phyloP scores from a whole-genome alignment of 2,797 vertebrate species.

The Vipera ursinii region DNA sequence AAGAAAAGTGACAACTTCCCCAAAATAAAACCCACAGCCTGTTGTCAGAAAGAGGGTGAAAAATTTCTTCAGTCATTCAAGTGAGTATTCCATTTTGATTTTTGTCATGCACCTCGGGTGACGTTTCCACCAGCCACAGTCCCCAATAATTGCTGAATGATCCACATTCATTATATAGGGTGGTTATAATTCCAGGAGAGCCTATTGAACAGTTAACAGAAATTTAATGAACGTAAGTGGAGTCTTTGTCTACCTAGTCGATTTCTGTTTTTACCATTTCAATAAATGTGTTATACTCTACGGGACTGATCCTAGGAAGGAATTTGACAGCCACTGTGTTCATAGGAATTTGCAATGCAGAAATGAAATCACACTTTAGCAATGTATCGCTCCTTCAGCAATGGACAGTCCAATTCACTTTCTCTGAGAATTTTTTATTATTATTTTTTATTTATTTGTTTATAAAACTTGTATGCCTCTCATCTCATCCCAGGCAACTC shows the following conservation, averaged over 20 bases:
- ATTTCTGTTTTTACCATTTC: constrained; percentile 22
- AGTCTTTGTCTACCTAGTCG: constrained; percentile 18
- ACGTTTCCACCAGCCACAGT: constrained; percentile 43
- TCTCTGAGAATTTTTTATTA: neutral
- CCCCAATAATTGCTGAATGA: constrained; percentile 49
- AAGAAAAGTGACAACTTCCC: accelerated
- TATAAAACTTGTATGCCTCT: neutral
- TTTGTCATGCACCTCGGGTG: constrained; percentile 35
- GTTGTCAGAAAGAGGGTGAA: neutral
- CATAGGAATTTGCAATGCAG: neutral
- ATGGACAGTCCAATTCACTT: neutral
- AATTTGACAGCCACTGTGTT: neutral
- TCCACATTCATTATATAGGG: constrained; percentile 39
- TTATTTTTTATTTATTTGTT: neutral
- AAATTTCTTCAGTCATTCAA: constrained; percentile 35
- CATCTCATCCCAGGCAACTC: neutral
- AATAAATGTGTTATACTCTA: neutral
- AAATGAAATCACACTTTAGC: neutral
- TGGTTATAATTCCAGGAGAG: constrained; percentile 46
- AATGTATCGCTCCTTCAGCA: neutral
- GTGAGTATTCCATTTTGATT: constrained; percentile 34
- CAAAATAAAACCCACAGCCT: neutral
- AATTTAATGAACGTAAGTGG: constrained; percentile 45
- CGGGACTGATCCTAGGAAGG: neutral
- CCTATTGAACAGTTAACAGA: constrained; percentile 42